phyloP scores from a whole-genome alignment of 2,888 invertebrate species.

The Trimorus sp. region DNA sequence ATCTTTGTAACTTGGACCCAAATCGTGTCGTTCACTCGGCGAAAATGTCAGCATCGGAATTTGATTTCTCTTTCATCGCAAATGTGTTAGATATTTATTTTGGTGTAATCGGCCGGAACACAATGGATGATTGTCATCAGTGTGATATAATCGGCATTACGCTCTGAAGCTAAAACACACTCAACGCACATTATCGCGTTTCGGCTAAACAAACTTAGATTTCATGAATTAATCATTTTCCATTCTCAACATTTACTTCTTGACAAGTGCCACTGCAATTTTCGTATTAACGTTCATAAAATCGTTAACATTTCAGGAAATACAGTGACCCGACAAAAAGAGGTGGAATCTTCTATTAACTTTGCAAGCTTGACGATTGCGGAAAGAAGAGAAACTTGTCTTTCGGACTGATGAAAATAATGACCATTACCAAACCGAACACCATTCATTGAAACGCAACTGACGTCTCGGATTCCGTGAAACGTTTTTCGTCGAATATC shows the following conservation, averaged over 20 bases:
- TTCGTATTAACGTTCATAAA: too few species aligned
- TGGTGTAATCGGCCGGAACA: slow-evolving; percentile 30
- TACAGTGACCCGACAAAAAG: too few species aligned
- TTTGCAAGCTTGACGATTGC: not conserved
- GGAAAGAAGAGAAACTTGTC: not conserved
- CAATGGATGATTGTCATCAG: slow-evolving; percentile 27
- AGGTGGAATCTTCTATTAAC: too few species aligned
- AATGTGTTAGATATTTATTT: slow-evolving; percentile 53
- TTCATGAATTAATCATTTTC: too few species aligned
- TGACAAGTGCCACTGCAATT: too few species aligned
- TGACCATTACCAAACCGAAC: slow-evolving; percentile 21
- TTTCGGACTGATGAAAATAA: slow-evolving; percentile 6
- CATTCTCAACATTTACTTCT: too few species aligned
- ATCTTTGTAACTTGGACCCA: slow-evolving; percentile 3
- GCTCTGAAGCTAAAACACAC: too few species aligned
- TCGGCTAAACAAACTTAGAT: not conserved
- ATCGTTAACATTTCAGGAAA: too few species aligned
- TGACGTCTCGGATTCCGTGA: slow-evolving; percentile 45
- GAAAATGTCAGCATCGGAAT: slow-evolving; percentile 55
- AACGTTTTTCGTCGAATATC: slow-evolving; percentile 53
- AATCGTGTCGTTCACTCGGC: slow-evolving; percentile 39
- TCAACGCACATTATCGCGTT: too few species aligned
- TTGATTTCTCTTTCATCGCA: slow-evolving; percentile 53
- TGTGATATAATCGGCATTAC: too few species aligned
- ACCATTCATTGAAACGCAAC: slow-evolving; percentile 51